phyloP scores from a whole-genome alignment of 2,888 invertebrate species.

The Tipula unca region DNA sequence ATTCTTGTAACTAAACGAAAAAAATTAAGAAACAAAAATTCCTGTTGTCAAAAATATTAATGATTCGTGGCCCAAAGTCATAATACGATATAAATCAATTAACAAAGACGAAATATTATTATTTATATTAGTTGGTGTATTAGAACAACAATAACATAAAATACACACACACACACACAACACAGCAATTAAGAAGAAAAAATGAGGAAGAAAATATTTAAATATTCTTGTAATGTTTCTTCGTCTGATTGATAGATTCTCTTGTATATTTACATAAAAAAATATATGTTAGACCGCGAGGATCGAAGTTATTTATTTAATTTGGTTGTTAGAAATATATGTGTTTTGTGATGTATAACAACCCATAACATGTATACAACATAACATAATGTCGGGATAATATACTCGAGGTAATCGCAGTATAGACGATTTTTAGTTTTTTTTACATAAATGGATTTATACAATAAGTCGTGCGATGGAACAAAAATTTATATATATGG shows the following conservation, averaged over 20 bases:
- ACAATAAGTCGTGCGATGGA: too few species aligned
- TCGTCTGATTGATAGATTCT: neutral
- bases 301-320: neutral
- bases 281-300: neutral
- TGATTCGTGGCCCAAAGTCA: constrained; percentile 18
- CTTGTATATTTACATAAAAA: neutral
- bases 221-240: neutral
- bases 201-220: neutral
- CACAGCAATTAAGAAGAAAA: neutral
- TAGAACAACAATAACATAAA: too few species aligned
- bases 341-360: neutral
- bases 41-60: constrained; percentile 20
- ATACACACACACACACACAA: neutral
- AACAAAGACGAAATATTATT: constrained; percentile 17
- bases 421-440: too few species aligned
- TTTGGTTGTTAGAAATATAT: neutral
- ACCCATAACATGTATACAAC: neutral
- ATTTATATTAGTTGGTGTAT: neutral
- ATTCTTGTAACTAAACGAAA: neutral
- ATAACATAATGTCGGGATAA: neutral
- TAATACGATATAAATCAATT: constrained; percentile 19
- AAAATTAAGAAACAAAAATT: constrained; percentile 9
- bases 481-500: too few species aligned
- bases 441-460: too few species aligned
- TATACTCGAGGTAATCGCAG: neutral